A percentile compares a stretch with the other conserved stretches of the same genome.
Evolutionary conservation across 2,888 invertebrate genomes (phyloP).

Genomic region (Scaptomyza parva): DNA sequence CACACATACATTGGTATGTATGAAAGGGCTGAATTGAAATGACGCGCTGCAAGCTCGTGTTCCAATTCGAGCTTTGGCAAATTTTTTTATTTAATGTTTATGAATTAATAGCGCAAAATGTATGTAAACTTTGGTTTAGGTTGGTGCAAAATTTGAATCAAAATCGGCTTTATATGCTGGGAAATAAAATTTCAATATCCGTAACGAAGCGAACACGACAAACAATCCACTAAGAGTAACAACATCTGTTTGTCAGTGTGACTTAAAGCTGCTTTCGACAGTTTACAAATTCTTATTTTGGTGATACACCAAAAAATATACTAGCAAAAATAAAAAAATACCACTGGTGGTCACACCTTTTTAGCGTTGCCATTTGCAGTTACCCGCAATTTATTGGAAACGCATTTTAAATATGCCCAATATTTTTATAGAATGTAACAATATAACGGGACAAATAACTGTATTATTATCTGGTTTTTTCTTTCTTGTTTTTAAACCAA

Average conservation of each 20-base stretch:
- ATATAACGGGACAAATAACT: no score
- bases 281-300: neutral
- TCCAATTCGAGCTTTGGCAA: slow-evolving; percentile 30
- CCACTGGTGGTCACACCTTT: slow-evolving; percentile 17
- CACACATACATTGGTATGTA: slow-evolving; percentile 44
- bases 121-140: slow-evolving; percentile 19
- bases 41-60: slow-evolving; percentile 30
- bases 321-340: slow-evolving; percentile 7
- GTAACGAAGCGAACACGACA: slow-evolving; percentile 51
- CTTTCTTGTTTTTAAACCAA: neutral
- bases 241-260: slow-evolving; percentile 50
- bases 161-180: slow-evolving; percentile 17
- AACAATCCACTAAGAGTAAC: slow-evolving; percentile 61
- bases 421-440: neutral
- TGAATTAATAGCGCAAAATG: slow-evolving; percentile 5
- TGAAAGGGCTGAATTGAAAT: slow-evolving; percentile 34
- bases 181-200: slow-evolving; percentile 33
- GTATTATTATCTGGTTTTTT: no score
- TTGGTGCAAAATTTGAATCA: slow-evolving; percentile 23
- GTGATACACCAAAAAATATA: slow-evolving; percentile 12
- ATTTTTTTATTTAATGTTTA: slow-evolving; percentile 2
- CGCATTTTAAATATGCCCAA: neutral
- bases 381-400: neutral
- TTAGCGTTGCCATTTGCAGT: slow-evolving; percentile 2
- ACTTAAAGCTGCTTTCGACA: slow-evolving; percentile 3